Percentiles rank a stretch among this genome's conserved stretches.
phyloP scores from a whole-genome alignment of 2,113 vertebrate species.

The Poeciliopsis prolifica region DNA sequence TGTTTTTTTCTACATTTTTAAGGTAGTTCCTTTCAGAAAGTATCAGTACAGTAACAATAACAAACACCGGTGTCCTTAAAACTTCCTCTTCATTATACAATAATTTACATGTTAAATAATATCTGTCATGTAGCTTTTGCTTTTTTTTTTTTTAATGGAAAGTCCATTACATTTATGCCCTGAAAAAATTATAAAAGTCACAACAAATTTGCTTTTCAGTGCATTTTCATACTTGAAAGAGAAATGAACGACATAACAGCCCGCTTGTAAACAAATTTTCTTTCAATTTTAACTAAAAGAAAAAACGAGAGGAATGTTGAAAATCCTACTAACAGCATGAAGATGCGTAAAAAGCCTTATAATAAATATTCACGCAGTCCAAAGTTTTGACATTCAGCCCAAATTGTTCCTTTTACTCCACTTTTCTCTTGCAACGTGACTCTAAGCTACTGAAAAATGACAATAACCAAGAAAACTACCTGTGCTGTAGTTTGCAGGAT shows the following conservation, averaged over 20 bases:
- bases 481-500: conserved; percentile 16
- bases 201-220: conserved; percentile 35
- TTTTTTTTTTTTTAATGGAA: conserved; percentile 37
- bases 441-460: conserved; percentile 46
- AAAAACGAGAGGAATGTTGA: conserved; percentile 47
- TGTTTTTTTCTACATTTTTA: conserved; percentile 25
- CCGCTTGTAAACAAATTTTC: conserved; percentile 64
- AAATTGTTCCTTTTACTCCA: conserved; percentile 49
- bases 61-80: conserved; percentile 56
- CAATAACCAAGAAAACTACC: conserved; percentile 5
- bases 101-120: conserved; percentile 57
- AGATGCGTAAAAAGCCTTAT: conserved; percentile 50
- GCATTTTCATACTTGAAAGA: conserved; percentile 49
- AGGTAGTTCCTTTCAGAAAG: conserved; percentile 30
- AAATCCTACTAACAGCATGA: conserved; percentile 51
- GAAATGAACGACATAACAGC: conserved; percentile 28
- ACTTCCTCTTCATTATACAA: conserved; percentile 44
- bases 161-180: conserved; percentile 37
- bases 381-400: conserved; percentile 73
- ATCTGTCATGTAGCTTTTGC: conserved; percentile 32
- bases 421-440: conserved; percentile 54
- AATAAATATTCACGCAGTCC: conserved; percentile 58
- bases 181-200: conserved; percentile 34
- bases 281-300: conserved; percentile 39
- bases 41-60: conserved; percentile 52